Evolutionary conservation across 2,888 invertebrate genomes (phyloP), one percentile per base, ranked within the genome.

Genomic region (Diploptera punctata): DNA sequence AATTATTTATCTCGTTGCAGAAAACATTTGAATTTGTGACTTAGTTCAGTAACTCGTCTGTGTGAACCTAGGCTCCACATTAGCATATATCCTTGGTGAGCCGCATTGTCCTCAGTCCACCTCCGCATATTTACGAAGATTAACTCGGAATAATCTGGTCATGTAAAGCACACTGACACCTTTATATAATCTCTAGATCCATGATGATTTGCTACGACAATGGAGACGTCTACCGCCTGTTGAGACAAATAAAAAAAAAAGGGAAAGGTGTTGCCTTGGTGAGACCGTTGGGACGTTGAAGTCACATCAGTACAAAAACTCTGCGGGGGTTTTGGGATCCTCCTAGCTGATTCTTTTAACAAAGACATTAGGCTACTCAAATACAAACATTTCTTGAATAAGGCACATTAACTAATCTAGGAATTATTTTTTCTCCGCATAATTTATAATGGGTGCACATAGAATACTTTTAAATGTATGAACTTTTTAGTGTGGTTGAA

Each of bases 261-360:
- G 31, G 29, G 57, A 57, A n/a, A 57, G 57, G 57, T 57, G 57
- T 31, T 57, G 13, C 57, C 57, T 16, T 29, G n/a, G 29, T 52
- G 24, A 24, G 24, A 13, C 52, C 24, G 24, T 24, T 21, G 29
- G 10, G n/a, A 57, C 57, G 29, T 26, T 57, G 57, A 57, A 57
- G 29, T 57, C 57, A 57, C 57, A 54, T 54, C 54, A 24, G 54
- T 54, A 54, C 54, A 57, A 29, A 57, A 57, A 24, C 57, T 57
- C 57, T 26, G 29, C 57, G 57, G 57, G 57, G 31, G 57, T 57
- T 57, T 57, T 57, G 57, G 57, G 31, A 29, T 24, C 57, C n/a
- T n/a, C n/a, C 57, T 57, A 16, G 29, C 29, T 57, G 57, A 57
- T 24, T 33, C 33, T 33, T 10, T 10, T 33, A 5, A 33, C n/a